Base-by-base conservation (phyloP, 2,888 invertebrate genomes). In the Podotricha telesiphe region DNA sequence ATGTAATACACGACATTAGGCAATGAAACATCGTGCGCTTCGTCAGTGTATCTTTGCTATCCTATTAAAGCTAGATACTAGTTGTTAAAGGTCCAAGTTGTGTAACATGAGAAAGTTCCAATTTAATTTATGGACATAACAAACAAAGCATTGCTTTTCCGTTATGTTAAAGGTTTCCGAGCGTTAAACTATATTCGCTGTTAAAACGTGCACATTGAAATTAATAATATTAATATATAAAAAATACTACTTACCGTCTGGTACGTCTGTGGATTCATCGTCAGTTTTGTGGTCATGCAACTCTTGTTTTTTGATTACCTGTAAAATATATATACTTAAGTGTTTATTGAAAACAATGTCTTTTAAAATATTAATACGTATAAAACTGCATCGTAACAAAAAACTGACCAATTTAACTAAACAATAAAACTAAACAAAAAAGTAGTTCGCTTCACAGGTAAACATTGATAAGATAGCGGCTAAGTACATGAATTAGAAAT, bases 281-380 rank as follows among this genome's bases (percentile, higher is more conserved):
- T 92, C 91, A 81, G 88, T 88, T 86, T 91, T 91, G 77, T 82
- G 84, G 71, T 91, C 91, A 63, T 83, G 84, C 73, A 84, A 84
- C 71, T 93, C 93, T 73, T 89, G 86, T 82, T 92, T 92, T 80
- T 92, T 93, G 78, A 93, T 93, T 75, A 92, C 93, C 93, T 93
- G 91, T 75, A 84, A 89, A 79, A 76, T 79, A 81, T 28, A 51
- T 17, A 22, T 62, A 65, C 51, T 71, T 75, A 77, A 74, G 76
- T 45, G n/a, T 11, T n/a, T n/a, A n/a, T 59, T 59, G 45, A 42
- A 59, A 10, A 20, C 11, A 22, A 17, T 17, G 2, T 58, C 10
- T 22, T 17, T 40, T 40, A 19, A 40, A 58, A 1, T 58, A 22
- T 42, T 42, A 42, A 42, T 58, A 7, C 8, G 4, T 10, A 42